These are phyloP conservation scores for Megamerina dolium DNA, from an alignment of 2,888 invertebrate genomes.

Conservation along the genomic window DNA sequence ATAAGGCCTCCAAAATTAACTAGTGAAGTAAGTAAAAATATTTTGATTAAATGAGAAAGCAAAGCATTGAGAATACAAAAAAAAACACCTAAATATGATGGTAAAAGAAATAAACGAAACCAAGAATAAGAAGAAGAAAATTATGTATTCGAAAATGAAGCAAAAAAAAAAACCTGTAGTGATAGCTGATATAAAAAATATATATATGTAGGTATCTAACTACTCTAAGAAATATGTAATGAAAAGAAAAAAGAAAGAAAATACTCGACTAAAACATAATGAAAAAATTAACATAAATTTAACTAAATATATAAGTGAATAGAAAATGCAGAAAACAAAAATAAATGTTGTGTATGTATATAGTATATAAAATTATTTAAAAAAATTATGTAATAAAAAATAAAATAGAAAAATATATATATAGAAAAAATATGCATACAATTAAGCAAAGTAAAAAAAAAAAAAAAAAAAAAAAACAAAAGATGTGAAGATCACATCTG, in stretches of 20 bases:
- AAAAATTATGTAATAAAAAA: conserved; percentile 1
- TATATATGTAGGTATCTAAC: too few species aligned
- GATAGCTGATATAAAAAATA: background rate
- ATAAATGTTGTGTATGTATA: conserved; percentile 13
- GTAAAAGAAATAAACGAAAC: too few species aligned
- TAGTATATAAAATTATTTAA: too few species aligned
- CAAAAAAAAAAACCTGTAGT: background rate
- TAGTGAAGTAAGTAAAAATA: background rate
- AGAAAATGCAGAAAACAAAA: conserved; percentile 11
- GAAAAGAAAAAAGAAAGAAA: too few species aligned
- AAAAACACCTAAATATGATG: too few species aligned
- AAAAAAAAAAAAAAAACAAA: background rate
- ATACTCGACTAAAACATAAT: too few species aligned
- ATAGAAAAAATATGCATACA: background rate
- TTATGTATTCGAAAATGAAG: too few species aligned
- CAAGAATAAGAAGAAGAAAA: background rate
- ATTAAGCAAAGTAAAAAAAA: background rate
- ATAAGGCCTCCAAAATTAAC: background rate
- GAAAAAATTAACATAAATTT: background rate
- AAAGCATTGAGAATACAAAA: too few species aligned
- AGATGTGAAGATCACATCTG: too few species aligned
- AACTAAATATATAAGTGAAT: background rate
- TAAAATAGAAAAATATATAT: conserved; percentile 13
- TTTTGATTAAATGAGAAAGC: too few species aligned
- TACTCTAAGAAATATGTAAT: too few species aligned